Evolutionary conservation across 2,888 invertebrate genomes (phyloP), one percentile per base, ranked within the genome.

Genomic region (Homarus gammarus): DNA sequence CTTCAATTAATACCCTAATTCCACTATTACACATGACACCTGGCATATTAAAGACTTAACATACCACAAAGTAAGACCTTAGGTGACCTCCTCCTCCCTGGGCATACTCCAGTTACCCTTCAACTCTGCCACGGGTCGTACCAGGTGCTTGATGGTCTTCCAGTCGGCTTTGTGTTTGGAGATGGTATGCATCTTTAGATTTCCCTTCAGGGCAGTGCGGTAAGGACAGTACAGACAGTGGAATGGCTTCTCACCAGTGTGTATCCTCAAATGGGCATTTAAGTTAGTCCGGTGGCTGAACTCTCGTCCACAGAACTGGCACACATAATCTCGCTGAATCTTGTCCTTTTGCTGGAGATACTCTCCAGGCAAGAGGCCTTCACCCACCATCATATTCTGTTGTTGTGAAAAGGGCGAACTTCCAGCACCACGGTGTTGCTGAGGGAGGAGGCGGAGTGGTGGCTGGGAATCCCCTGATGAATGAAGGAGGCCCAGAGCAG

Each of bases 181-280:
- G 68, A 90, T 87, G 31, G 85, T 84, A 73, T 90, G 90, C 86
- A 87, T 90, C 84, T 90, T 90, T 8, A 90, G 84, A 78, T 90
- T 90, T 18, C 90, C 90, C 73, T 90, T 90, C 44, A 90, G 87
- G 18, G 90, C 90, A 22, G 90, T 90, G 49, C 90, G 90, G 72
- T 87, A 90, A n/a, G 87, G 90, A 73, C 90, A 90, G 61, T 90
- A 90, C 33, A 90, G 73, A 72, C 90, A 90, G 70, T 83, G 86
- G 90, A 90, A 90, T 18, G 90, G 90, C 72, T 90, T 90, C 87
- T 90, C 90, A 72, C 90, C 90, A 1, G 90, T 90, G 84, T 90
- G 90, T 70, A 90, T 87, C 49, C 90, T 70, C 27, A 87, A 27
- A 49, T 90, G 90, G 22, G 90, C 90, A 49, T 85, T 84, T 77